Evolutionary conservation across 2,113 vertebrate species (phyloP), one percentile per base, ranked within the genome.

Genomic region (Syngnathus typhle): DNA sequence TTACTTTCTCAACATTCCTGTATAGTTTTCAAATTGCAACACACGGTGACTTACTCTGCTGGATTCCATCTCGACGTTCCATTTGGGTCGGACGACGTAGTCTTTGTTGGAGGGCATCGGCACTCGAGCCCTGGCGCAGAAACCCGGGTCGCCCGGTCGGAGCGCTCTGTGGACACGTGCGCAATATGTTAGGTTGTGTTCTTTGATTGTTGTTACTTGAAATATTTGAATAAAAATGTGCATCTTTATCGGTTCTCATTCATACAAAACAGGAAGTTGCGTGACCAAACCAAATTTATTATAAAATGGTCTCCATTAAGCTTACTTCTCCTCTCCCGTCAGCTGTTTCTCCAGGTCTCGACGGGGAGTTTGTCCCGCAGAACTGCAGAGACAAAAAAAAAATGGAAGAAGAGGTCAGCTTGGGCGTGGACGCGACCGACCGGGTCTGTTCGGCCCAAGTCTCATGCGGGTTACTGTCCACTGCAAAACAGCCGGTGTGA

Each of bases 81-180:
- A 99, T 69, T 98, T 99, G 62, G 96, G 97, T 63, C 96, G 93
- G 10, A 99, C 96, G 0, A 99, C 97, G 0, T 99, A 98, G 88
- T 99, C 97, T 76, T 98, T 98, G 88, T 99, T 99, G 65, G 96
- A 99, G 7, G 97, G 97, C 94, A 98, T 94, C 0, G 96, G 97
- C 7, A 99, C 97, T 62, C 96, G 90, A 0, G 97, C 97, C 10
- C 97, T 87, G 69, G 97, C 94, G 77, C 97, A 99, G 85, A 98
- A 99, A 5, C 97, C 97, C 0, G 97, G 97, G 78, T 99, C 97
- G 32, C 97, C 97, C 0, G 97, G 97, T 23, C 97, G 82, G 56
- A 99, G 89, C 5, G 97, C 96, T 85, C 97, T 98, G 78, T 0
- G 2, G 60, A 43, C 12, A 12, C 11, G 47, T 4, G 49, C 64